Percentiles rank a stretch among this genome's conserved stretches.
Conservation (phyloP, 1,140 invertebrate species). For the Heliothis subflexa region DNA sequence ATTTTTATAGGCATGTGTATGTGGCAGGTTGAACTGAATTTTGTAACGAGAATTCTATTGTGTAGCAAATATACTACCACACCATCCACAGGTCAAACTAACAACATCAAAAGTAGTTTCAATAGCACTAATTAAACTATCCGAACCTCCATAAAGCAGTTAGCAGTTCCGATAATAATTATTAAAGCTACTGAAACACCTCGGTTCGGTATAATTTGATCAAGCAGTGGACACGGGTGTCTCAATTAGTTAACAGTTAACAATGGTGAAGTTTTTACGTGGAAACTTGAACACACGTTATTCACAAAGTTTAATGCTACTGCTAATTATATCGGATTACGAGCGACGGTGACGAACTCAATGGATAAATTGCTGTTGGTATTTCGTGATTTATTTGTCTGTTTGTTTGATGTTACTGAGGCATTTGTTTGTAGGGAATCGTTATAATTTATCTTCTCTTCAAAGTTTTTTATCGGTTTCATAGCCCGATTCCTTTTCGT, state of each 20-base stretch:
- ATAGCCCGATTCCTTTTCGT: too few relatives aligned
- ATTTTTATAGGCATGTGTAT: too few relatives aligned
- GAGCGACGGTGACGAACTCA: neutral
- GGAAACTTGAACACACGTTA: slow-evolving; percentile 14
- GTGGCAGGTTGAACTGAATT: too few relatives aligned
- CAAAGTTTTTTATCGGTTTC: neutral
- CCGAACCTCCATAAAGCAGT: neutral
- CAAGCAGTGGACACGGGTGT: neutral
- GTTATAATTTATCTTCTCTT: neutral
- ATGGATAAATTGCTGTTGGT: neutral
- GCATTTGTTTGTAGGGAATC: neutral
- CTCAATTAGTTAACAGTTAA: slow-evolving; percentile 8
- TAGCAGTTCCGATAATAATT: neutral
- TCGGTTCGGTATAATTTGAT: neutral
- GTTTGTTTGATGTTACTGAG: neutral
- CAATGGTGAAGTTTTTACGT: slow-evolving; percentile 34
- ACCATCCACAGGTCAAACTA: too few relatives aligned
- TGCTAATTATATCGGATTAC: slow-evolving; percentile 29
- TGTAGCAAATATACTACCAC: neutral
- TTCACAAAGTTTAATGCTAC: slow-evolving; percentile 29
- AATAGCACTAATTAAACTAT: neutral
- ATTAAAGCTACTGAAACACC: neutral
- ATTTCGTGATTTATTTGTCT: neutral
- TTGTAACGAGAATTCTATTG: neutral
- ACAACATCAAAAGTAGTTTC: neutral